Evolutionary conservation across 1,140 invertebrate species (phyloP).

Genomic region (Aphaenogaster floridana): DNA sequence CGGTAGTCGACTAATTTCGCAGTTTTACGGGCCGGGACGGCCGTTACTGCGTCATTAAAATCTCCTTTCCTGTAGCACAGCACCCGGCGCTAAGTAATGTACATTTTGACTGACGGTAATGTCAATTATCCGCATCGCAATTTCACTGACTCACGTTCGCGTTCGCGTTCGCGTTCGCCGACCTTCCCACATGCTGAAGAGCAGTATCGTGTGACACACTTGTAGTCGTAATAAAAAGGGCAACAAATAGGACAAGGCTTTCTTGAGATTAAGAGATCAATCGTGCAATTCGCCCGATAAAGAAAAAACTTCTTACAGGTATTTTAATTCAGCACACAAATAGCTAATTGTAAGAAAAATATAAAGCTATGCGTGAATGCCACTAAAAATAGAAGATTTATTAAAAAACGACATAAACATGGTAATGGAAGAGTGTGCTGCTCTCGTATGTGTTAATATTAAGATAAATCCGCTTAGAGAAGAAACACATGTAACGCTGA

Average conservation of each 20-base stretch:
- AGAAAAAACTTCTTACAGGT: not conserved
- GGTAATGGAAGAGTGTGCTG: not conserved
- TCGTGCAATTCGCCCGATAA: not conserved
- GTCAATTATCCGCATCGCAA: slow-evolving; percentile 27
- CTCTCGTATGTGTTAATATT: not conserved
- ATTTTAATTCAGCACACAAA: not conserved
- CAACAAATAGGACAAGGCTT: not conserved
- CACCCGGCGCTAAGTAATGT: slow-evolving; percentile 28
- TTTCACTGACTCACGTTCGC: slow-evolving; percentile 30
- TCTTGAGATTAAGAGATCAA: not conserved
- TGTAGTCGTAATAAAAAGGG: not conserved
- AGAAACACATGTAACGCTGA: not conserved
- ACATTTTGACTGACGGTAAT: slow-evolving; percentile 6
- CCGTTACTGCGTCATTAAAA: slow-evolving; percentile 36
- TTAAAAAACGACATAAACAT: not conserved
- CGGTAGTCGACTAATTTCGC: slow-evolving; percentile 36
- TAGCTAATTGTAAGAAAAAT: not conserved
- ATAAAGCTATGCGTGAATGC: not conserved
- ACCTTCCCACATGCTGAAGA: not conserved
- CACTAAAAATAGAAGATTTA: not conserved
- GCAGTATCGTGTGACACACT: not conserved
- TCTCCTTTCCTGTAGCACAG: not conserved
- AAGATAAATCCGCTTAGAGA: not conserved
- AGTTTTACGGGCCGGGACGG: slow-evolving; percentile 22
- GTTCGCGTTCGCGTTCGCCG: not conserved